phyloP scores from a whole-genome alignment of 2,888 invertebrate genomes.

The Lithophane socia region DNA sequence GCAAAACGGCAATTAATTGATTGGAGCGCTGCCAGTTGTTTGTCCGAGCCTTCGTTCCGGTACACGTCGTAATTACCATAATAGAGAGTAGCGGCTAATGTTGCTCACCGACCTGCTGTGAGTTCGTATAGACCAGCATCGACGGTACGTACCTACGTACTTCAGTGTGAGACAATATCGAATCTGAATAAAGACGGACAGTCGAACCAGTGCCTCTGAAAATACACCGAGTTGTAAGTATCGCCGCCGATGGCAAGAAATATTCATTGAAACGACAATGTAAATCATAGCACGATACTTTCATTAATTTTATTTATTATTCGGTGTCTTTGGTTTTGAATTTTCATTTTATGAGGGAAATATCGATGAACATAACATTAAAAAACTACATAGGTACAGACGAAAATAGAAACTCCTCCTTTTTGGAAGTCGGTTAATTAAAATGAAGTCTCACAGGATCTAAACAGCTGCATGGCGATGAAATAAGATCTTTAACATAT shows the following conservation, averaged over 20 bases:
- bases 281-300: neutral
- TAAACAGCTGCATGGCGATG: neutral
- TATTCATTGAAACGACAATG: neutral
- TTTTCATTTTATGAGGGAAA: too few species aligned
- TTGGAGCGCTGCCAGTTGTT: slow-evolving; percentile 59
- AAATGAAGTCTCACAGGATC: neutral
- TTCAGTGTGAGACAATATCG: neutral
- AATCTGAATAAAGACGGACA: neutral
- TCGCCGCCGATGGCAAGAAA: neutral
- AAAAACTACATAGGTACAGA: too few species aligned
- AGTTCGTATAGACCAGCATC: neutral
- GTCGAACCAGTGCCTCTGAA: neutral
- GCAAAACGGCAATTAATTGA: slow-evolving; percentile 61
- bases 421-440: too few species aligned
- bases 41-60: slow-evolving; percentile 52
- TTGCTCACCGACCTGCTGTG: neutral
- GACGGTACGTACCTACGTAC: too few species aligned
- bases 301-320: too few species aligned
- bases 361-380: too few species aligned
- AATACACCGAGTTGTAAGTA: neutral
- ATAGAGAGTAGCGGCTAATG: slow-evolving; percentile 50
- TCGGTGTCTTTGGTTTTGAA: too few species aligned
- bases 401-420: too few species aligned
- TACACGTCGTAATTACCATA: slow-evolving; percentile 61
- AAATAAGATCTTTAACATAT: neutral